phyloP scores from a whole-genome alignment of 2,888 invertebrate genomes.

The Idaea dimidiata region DNA sequence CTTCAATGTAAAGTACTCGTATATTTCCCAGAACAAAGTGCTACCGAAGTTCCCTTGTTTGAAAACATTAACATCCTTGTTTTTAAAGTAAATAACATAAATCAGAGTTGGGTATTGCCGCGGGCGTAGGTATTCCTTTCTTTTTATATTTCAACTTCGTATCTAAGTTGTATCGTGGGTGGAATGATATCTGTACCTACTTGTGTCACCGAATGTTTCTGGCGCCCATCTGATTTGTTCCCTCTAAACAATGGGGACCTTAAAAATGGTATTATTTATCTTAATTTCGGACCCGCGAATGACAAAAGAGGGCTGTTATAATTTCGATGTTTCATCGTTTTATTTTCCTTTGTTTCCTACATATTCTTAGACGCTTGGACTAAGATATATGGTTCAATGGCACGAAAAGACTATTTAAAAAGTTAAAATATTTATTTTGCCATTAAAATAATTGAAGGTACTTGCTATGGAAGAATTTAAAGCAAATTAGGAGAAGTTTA shows the following conservation, averaged over 20 bases:
- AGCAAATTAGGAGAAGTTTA: background rate
- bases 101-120: conserved; percentile 17
- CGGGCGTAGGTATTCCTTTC: conserved; percentile 17
- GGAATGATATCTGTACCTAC: conserved; percentile 4
- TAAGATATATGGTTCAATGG: background rate
- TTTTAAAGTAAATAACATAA: conserved; percentile 16
- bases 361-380: background rate
- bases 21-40: background rate
- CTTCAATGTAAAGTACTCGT: background rate
- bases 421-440: background rate
- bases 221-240: background rate
- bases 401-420: background rate
- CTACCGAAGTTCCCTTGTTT: conserved; percentile 8
- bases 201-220: background rate
- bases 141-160: conserved; percentile 12
- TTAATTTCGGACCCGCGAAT: too few species aligned
- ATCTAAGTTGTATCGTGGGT: conserved; percentile 15
- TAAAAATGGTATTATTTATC: background rate
- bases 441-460: too few species aligned
- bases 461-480: background rate
- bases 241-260: background rate
- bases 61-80: conserved; percentile 12
- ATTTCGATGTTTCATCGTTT: background rate
- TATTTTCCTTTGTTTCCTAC: background rate
- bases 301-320: background rate